phyloP scores from a whole-genome alignment of 2,113 vertebrate species.

The Argyrosomus japonicus region DNA sequence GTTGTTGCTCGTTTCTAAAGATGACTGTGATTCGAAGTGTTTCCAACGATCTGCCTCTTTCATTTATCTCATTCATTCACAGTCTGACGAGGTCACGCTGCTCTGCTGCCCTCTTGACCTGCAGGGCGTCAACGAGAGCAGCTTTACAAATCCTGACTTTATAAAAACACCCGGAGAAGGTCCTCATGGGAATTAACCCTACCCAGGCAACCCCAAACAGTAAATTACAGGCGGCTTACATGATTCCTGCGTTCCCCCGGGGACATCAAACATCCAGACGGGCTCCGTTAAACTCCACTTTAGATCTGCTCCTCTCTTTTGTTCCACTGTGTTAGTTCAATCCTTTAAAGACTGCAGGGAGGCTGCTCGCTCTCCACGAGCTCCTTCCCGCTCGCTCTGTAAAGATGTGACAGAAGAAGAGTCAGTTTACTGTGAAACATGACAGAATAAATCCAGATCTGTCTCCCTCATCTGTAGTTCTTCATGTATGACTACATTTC shows the following conservation, averaged over 20 bases:
- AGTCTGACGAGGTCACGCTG: constrained; percentile 41
- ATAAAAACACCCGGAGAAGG: constrained; percentile 65
- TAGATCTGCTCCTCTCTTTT: constrained; percentile 65
- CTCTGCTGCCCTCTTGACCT: constrained; percentile 64
- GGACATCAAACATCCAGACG: constrained; percentile 73
- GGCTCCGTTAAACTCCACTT: constrained; percentile 61
- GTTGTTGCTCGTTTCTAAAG: background rate
- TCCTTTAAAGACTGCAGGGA: constrained; percentile 48
- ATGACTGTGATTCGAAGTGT: background rate
- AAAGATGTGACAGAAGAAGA: too few relatives aligned
- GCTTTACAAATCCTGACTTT: constrained; percentile 77
- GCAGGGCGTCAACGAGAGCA: constrained; percentile 76
- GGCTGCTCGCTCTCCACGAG: constrained; percentile 21
- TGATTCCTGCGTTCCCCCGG: constrained; percentile 56
- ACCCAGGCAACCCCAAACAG: constrained; percentile 77
- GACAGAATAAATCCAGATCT: background rate
- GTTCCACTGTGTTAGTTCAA: constrained; percentile 66
- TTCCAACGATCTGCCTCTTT: background rate
- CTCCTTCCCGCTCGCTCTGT: background rate
- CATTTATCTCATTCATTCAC: constrained; percentile 21
- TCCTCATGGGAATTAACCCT: constrained; percentile 77
- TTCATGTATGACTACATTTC: background rate
- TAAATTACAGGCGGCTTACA: constrained; percentile 76
- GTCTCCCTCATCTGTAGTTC: background rate
- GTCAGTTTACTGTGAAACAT: too few relatives aligned